These are phyloP conservation scores for Brassicogethes aeneus DNA, from an alignment of 2,888 invertebrate species.

Conservation along the genomic window DNA sequence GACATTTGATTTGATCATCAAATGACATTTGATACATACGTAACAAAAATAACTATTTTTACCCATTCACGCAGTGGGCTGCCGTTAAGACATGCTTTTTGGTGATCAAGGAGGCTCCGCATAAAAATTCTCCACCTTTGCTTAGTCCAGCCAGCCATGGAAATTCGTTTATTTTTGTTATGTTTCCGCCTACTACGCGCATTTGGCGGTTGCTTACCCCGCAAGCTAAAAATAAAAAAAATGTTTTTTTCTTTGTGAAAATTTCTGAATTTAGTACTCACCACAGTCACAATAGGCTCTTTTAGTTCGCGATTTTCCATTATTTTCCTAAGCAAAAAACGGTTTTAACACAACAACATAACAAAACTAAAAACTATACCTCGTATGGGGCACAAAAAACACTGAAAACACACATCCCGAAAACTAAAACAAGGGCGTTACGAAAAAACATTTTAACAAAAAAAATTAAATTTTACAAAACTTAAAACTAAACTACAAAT, in stretches of 20 bases:
- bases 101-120: constrained; percentile 65
- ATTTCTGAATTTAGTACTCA: background rate
- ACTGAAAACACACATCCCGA: constrained; percentile 6
- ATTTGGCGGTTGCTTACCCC: constrained; percentile 52
- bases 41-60: constrained; percentile 24
- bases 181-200: constrained; percentile 62
- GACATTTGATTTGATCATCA: no score
- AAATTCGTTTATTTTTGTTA: constrained; percentile 57
- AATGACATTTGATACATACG: constrained; percentile 1
- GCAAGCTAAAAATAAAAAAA: constrained; percentile 40
- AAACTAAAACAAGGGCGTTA: constrained; percentile 6
- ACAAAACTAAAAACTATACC: constrained; percentile 11
- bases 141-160: constrained; percentile 68
- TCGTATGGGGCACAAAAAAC: constrained; percentile 9
- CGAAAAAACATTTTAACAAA: background rate
- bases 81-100: constrained; percentile 64
- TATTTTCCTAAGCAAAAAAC: constrained; percentile 4
- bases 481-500: constrained; percentile 6
- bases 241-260: no score
- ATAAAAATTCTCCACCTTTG: constrained; percentile 57
- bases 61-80: constrained; percentile 69
- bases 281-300: background rate
- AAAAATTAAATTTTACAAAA: no score
- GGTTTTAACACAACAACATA: background rate
- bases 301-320: background rate